phyloP scores from a whole-genome alignment of 2,888 invertebrate genomes.

The Cephus spinipes region DNA sequence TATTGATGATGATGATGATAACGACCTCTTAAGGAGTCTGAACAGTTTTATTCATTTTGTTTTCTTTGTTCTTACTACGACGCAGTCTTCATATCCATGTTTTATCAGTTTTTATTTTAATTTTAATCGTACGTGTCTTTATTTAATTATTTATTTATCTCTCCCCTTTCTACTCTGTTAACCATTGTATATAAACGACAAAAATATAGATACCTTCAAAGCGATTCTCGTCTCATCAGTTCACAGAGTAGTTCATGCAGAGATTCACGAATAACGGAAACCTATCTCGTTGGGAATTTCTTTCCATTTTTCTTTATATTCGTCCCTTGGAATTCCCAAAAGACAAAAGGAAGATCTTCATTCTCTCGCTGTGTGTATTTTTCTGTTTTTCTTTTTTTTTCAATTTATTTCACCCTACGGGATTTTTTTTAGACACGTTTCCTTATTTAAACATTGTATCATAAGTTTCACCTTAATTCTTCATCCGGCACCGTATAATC shows the following conservation, averaged over 20 bases:
- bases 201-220: not conserved
- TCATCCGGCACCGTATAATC: not conserved
- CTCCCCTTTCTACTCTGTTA: conserved; percentile 4
- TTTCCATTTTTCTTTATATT: not conserved
- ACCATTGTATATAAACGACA: conserved; percentile 7
- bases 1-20: not conserved
- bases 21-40: conserved; percentile 19
- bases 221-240: not conserved
- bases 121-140: conserved; percentile 1
- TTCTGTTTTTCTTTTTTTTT: not conserved
- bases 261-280: not conserved
- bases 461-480: not conserved
- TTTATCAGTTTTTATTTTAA: not conserved
- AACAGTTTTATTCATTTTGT: conserved; percentile 21
- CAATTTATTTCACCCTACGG: not conserved
- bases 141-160: conserved; percentile 6
- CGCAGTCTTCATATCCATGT: conserved; percentile 8
- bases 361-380: not conserved
- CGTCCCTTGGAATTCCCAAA: not conserved
- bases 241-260: not conserved
- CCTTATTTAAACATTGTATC: not conserved
- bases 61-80: conserved; percentile 18
- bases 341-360: not conserved
- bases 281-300: not conserved
- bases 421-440: not conserved